Percentiles rank a stretch among this genome's conserved stretches.
phyloP scores from a whole-genome alignment of 2,888 invertebrate genomes.

The Synanthedon tipuliformis region DNA sequence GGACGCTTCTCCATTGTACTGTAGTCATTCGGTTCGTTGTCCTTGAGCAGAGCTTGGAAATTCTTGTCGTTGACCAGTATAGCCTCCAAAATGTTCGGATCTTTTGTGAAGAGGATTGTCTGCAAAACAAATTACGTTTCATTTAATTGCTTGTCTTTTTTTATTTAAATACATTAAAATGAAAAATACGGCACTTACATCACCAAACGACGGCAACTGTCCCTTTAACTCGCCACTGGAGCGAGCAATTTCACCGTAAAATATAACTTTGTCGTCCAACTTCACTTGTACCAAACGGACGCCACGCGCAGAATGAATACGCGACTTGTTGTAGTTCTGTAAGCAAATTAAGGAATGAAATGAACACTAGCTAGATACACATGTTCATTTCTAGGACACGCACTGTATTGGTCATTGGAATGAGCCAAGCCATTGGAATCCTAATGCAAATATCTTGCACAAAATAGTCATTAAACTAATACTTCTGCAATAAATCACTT shows the following conservation, averaged over 20 bases:
- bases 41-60: constrained; percentile 49
- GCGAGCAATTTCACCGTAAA: constrained; percentile 84
- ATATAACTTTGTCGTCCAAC: constrained; percentile 77
- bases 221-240: constrained; percentile 81
- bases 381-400: too few species aligned
- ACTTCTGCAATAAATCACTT: too few species aligned
- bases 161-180: background rate
- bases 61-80: constrained; percentile 49
- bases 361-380: too few species aligned
- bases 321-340: constrained; percentile 90
- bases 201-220: constrained; percentile 76
- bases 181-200: constrained; percentile 57
- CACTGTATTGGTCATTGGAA: too few species aligned
- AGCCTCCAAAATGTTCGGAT: constrained; percentile 75
- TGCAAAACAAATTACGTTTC: constrained; percentile 35
- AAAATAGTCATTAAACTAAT: too few species aligned
- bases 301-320: constrained; percentile 85
- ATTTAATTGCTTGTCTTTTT: background rate
- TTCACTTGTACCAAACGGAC: constrained; percentile 77
- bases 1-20: constrained; percentile 62
- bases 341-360: constrained; percentile 10
- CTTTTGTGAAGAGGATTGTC: constrained; percentile 88
- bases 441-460: too few species aligned
- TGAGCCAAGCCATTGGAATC: too few species aligned
- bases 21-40: constrained; percentile 39